Evolutionary conservation across 1,140 invertebrate species (phyloP), one percentile per base, ranked within the genome.

Genomic region (Danaus plexippus): DNA sequence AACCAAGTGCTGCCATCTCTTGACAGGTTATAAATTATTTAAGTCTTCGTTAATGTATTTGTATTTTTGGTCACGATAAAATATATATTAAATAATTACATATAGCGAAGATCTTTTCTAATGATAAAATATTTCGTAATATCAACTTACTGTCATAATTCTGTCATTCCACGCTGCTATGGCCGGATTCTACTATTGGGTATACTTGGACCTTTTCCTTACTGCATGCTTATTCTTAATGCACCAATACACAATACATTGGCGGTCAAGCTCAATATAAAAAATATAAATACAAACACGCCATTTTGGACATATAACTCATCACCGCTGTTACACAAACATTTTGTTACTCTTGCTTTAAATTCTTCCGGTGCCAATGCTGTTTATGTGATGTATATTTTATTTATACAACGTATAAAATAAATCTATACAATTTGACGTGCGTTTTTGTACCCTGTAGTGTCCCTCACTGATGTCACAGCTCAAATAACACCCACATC

Each of bases 401-500:
- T 56, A 61, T 71, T 74, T 75, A 71, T 73, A 75, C 62, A 71
- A 71, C 76, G 63, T 70, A 75, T 64, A 64, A 71, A 77, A 77
- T 77, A 77, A 80, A 77, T 59, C 54, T 79, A 72, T 76, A 77
- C 73, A 74, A 67, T 79, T 13, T 68, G 57, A 67, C 57, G 68
- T 74, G 73, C 63, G 65, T 80, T 81, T 75, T 71, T 73, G 65
- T 79, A 53, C 57, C 67, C 63, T 71, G 61, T 73, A 79, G 80
- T 88, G 22, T 87, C 87, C 61, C 65, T 85, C 52, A 79, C 79
- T 71, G 76, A 83, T 66, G 77, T 88, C 53, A 86, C 88, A 64
- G 87, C 89, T 48, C 79, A 90, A 67, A 83, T 90, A 66, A 89
- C 88, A 15, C 89, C 90, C 9, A 89, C 90, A 10, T 89, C 90